Base-by-base conservation (phyloP, 2,113 vertebrate genomes). In the human (Homo sapiens) region DNA sequence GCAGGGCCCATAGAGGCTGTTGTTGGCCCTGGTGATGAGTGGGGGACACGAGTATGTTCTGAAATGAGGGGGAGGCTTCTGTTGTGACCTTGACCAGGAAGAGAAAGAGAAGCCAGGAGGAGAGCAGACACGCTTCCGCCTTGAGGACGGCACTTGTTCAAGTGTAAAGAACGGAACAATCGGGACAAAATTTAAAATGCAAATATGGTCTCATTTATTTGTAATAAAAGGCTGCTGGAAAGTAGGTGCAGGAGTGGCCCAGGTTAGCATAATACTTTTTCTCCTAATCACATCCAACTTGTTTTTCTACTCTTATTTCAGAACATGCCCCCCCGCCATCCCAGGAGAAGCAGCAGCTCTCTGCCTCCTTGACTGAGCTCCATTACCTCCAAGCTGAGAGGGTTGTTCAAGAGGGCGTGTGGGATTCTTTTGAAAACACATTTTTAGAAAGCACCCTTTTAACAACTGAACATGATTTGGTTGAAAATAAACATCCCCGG, bases 321-420 rank as follows among this genome's bases (percentile, higher is more conserved):
- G 40, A 43, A 9, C 3, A 22, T 45, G 43, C 14, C 25, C 40
- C 6, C 3, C 59, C 3, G 8, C 59, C 59, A 12, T 2, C 70
- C 20, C 0, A 1, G 18, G 70, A 4, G 38, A 73, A 10, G 9
- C 20, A 4, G 6, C 16, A 30, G n/a, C 18, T 22, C 66, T 8
- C n/a, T 10, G 68, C 20, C n/a, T 72, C 68, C 9, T 30, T 4
- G 68, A 5, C 18, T 18, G 18, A 18, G 18, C 35, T 68, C 7
- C 32, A 8, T 18, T 8, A 17, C 18, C 66, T 35, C 66, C 66
- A 18, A n/a, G 66, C 35, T 70, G 68, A n/a, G 68, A 38, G 17
- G 1, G n/a, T 38, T 55, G n/a, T n/a, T n/a, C 68, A 38, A n/a
- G n/a, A 38, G n/a, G n/a, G n/a, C 4, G 2, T 9, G 18, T 2